Evolutionary conservation across 2,888 invertebrate genomes (phyloP).

Genomic region (Alentia gelatinosa): DNA sequence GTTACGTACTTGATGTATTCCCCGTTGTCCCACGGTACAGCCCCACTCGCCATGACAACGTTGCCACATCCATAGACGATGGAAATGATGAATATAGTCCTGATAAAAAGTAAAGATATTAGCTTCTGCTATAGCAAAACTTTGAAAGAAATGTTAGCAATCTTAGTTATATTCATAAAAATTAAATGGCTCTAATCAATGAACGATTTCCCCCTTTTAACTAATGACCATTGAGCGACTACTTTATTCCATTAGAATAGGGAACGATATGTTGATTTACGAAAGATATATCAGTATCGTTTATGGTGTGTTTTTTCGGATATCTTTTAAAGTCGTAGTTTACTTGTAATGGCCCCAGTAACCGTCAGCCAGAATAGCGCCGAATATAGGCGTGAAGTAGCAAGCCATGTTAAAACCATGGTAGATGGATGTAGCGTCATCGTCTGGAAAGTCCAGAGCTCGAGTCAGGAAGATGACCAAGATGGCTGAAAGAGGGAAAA

Average conservation of each 20-base stretch:
- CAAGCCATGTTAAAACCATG: conserved; percentile 94
- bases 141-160: no score
- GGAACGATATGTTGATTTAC: no score
- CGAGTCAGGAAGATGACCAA: conserved; percentile 92
- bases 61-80: conserved; percentile 92
- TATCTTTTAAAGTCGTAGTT: neutral
- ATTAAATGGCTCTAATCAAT: no score
- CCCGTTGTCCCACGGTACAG: neutral
- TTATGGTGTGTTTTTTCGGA: neutral
- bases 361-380: conserved; percentile 96
- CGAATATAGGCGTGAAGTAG: conserved; percentile 93
- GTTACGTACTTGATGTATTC: conserved; percentile 27
- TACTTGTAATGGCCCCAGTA: conserved; percentile 92
- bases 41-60: conserved; percentile 85
- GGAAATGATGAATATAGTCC: conserved; percentile 93
- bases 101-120: no score
- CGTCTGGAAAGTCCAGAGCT: conserved; percentile 87
- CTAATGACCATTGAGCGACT: no score
- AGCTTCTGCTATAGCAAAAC: no score
- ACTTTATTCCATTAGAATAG: no score
- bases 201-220: no score
- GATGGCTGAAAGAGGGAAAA: conserved; percentile 86
- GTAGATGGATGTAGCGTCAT: conserved; percentile 91
- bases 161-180: no score
- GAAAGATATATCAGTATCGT: no score